Conservation (phyloP, 2,797 vertebrate genomes). For the Girardinus metallicus region DNA sequence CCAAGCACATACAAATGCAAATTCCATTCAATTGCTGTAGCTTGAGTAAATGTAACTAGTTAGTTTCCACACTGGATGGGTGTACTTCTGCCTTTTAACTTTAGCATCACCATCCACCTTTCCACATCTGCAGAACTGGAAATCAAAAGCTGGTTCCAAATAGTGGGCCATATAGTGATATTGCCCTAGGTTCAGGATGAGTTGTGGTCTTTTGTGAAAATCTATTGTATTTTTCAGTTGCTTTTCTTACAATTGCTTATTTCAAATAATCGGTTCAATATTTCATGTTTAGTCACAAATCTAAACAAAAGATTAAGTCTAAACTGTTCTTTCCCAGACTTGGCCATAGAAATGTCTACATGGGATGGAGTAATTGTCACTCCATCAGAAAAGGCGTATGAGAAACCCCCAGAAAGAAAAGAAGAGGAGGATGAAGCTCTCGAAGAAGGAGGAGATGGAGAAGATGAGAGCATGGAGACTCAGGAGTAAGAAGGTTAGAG, state of each 20-base stretch:
- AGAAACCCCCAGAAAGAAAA: conserved; percentile 96
- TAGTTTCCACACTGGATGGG: neutral
- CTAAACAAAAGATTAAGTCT: neutral
- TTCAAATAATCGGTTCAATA: neutral
- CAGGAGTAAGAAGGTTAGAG: conserved; percentile 83
- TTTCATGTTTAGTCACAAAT: neutral
- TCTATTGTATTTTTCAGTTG: neutral
- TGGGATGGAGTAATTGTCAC: conserved; percentile 98
- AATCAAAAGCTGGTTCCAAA: neutral
- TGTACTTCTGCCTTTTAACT: neutral
- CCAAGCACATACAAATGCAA: too few relatives aligned
- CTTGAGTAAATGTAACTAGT: too few relatives aligned
- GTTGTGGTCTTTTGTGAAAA: neutral
- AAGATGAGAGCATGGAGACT: conserved; percentile 97
- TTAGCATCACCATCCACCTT: neutral
- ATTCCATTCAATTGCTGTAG: too few relatives aligned
- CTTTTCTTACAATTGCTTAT: neutral
- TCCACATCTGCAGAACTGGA: neutral
- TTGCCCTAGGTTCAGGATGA: neutral
- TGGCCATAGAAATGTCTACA: conserved; percentile 94
- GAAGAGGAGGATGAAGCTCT: conserved; percentile 94
- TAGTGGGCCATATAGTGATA: neutral
- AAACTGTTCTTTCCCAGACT: conserved; percentile 73
- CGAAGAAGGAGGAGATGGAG: conserved; percentile 89
- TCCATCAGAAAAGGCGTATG: conserved; percentile 95